Evolutionary conservation across 1,140 invertebrate species (phyloP), one percentile per base, ranked within the genome.

Genomic region (Ridgeia piscesae): DNA sequence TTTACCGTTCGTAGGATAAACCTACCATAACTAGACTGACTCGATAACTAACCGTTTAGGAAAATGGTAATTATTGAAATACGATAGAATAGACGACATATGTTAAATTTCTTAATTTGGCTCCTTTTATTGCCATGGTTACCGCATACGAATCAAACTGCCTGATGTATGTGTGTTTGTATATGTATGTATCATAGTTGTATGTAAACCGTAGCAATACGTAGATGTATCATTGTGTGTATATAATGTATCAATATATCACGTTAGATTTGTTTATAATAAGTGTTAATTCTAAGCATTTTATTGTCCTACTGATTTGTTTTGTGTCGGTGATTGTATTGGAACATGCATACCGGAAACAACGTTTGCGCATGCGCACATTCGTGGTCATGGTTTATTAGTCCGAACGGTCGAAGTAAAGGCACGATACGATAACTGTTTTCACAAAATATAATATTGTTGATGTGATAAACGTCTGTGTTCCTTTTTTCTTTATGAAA

Each of bases 251-350:
- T 77, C 58, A 21, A 77, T 77, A 77, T 77, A 77, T 77, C 58
- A 77, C 58, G 58, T 77, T 77, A 77, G 58, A 77, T 77, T 77
- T 77, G 58, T 77, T 77, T 77, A 77, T 77, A 77, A 77, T 77
- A 21, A 77, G 58, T 77, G 58, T 77, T 77, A 77, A 77, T 77
- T 77, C 11, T 9, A 77, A 77, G 58, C 58, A 77, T 77, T 77
- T 77, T 77, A 77, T 77, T 21, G 58, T 77, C 58, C 0, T 77
- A 77, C 27, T 77, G 58, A 77, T 77, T 77, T 77, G 58, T 77
- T 77, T 77, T 77, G 27, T 4, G 58, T 77, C 42, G 42, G 42
- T 21, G 58, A 9, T 21, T 77, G 58, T 21, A 31, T 77, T 9
- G 2, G 2, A 77, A 9, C 58, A 77, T 77, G 27, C 17, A 31